phyloP scores from a whole-genome alignment of 2,797 vertebrate genomes.

The Clarias laeviceps region DNA sequence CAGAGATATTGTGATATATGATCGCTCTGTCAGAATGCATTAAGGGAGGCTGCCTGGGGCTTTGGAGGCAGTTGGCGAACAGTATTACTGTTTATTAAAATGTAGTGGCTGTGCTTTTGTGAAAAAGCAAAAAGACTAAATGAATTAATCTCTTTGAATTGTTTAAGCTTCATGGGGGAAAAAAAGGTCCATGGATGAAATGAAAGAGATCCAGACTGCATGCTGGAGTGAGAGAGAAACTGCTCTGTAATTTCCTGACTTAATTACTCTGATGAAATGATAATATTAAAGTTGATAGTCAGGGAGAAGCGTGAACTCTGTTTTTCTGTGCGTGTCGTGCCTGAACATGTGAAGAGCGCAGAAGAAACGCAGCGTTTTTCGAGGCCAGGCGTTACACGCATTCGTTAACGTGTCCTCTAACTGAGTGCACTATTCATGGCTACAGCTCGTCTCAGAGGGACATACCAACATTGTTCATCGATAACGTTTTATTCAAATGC shows the following conservation, averaged over 20 bases:
- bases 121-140: background rate
- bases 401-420: slow-evolving; percentile 12
- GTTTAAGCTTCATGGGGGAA: background rate
- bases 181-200: background rate
- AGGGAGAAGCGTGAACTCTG: background rate
- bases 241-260: slow-evolving; percentile 5
- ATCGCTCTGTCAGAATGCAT: slow-evolving; percentile 1
- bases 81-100: slow-evolving; percentile 5
- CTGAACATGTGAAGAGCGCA: background rate
- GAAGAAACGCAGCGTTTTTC: background rate
- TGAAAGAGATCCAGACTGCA: background rate
- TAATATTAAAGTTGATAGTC: background rate
- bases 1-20: slow-evolving; percentile 21
- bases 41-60: background rate
- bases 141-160: background rate
- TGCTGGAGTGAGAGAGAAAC: background rate
- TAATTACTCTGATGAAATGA: slow-evolving; percentile 40
- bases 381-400: background rate
- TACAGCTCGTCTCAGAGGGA: background rate
- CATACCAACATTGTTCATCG: background rate
- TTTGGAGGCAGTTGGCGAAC: background rate
- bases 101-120: background rate
- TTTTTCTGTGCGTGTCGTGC: background rate
- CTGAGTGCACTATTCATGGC: background rate
- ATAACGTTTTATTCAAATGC: background rate